A percentile compares a stretch with the other conserved stretches of the same genome.
These are phyloP conservation scores for Penaeus japonicus DNA, from an alignment of 1,140 invertebrate genomes.

Conservation along the genomic window DNA sequence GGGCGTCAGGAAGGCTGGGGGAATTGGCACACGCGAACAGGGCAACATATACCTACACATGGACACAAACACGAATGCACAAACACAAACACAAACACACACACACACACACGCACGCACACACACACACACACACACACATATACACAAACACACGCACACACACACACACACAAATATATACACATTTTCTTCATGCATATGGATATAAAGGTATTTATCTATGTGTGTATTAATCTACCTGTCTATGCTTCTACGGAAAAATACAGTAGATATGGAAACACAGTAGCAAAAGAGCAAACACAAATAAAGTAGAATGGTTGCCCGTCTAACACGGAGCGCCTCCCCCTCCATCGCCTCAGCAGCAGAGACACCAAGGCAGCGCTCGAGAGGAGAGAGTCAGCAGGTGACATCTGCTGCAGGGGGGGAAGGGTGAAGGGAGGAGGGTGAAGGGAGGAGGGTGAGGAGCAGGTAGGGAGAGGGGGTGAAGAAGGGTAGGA, in stretches of 20 bases:
- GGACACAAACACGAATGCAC: not conserved
- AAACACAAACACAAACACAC: not conserved
- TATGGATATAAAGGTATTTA: not conserved
- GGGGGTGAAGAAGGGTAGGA: no score
- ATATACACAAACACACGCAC: not conserved
- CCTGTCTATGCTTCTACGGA: not conserved
- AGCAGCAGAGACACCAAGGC: not conserved
- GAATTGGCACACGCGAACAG: not conserved
- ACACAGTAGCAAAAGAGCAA: not conserved
- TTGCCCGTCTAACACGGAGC: not conserved
- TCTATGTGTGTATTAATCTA: not conserved
- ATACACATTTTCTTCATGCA: not conserved
- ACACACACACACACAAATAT: not conserved
- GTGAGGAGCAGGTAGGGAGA: not conserved
- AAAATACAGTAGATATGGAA: not conserved
- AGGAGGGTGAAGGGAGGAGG: not conserved
- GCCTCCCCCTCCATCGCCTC: not conserved
- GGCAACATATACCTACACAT: not conserved
- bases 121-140: not conserved
- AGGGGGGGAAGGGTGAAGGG: not conserved
- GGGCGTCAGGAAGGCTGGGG: not conserved
- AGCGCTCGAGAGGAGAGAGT: no score
- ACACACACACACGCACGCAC: not conserved
- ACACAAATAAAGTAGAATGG: not conserved
- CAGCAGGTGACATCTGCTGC: not conserved